These are phyloP conservation scores for Malacosoma neustria DNA, from an alignment of 2,888 invertebrate genomes.

Conservation along the genomic window DNA sequence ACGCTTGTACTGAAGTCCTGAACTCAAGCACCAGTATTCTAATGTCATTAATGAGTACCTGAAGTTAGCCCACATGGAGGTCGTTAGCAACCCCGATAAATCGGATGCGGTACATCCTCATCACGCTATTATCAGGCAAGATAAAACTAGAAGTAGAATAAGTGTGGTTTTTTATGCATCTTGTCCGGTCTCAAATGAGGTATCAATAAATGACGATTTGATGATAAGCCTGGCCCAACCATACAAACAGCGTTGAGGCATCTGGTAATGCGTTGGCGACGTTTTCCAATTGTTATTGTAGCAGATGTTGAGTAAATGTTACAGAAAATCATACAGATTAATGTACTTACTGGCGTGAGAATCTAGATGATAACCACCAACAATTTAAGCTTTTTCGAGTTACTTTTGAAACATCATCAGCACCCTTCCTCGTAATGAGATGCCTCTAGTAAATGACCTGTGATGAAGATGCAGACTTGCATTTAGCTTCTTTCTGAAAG, in stretches of 20 bases:
- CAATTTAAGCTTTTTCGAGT: slow-evolving; percentile 10
- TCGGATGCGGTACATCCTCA: slow-evolving; percentile 15
- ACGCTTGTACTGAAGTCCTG: no score
- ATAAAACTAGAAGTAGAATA: slow-evolving; percentile 14
- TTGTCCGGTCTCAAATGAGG: slow-evolving; percentile 5
- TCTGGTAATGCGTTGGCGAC: slow-evolving; percentile 8
- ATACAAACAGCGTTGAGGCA: slow-evolving; percentile 11
- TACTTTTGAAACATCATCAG: slow-evolving; percentile 17
- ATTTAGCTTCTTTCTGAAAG: slow-evolving; percentile 7
- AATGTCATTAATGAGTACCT: no score
- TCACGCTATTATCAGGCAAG: slow-evolving; percentile 13
- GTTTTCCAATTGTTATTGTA: no score
- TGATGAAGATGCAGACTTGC: slow-evolving; percentile 13
- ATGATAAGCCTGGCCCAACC: slow-evolving; percentile 11
- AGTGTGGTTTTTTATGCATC: slow-evolving; percentile 18
- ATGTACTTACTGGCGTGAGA: no score
- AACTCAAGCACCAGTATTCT: no score
- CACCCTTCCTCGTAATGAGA: slow-evolving; percentile 19
- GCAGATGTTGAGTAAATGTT: no score
- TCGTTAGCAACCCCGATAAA: no score
- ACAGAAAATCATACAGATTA: no score
- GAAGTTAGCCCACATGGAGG: no score
- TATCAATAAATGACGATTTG: slow-evolving; percentile 11
- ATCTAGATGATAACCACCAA: slow-evolving; percentile 3
- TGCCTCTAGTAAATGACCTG: slow-evolving; percentile 17